Conservation (phyloP, 2,113 vertebrate species). For the Apodemus speciosus region DNA sequence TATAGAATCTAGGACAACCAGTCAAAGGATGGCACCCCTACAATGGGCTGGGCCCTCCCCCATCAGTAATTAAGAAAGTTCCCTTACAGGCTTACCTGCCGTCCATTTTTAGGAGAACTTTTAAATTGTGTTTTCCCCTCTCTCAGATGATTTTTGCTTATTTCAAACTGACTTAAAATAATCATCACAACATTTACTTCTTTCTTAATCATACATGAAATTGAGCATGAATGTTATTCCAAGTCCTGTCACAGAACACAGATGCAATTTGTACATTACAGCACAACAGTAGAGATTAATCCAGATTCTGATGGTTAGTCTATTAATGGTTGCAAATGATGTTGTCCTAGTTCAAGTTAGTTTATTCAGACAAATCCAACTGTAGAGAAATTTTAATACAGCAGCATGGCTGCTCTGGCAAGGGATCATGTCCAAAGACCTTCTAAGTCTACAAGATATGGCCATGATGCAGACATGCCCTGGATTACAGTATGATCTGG, state of each 20-base stretch:
- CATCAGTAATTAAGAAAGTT: neutral
- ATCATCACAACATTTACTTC: neutral
- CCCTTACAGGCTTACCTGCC: neutral
- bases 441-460: too few species aligned
- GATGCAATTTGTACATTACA: neutral
- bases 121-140: neutral
- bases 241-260: neutral
- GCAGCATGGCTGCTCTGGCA: too few species aligned
- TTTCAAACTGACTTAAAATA: neutral
- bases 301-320: neutral
- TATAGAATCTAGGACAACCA: too few species aligned
- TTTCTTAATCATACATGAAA: neutral
- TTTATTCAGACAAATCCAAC: neutral
- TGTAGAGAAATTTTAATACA: too few species aligned
- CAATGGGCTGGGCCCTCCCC: too few species aligned
- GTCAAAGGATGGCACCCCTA: too few species aligned
- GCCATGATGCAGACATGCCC: too few species aligned
- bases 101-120: neutral
- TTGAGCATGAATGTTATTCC: neutral
- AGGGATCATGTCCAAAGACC: too few species aligned
- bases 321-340: neutral
- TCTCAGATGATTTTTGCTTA: neutral
- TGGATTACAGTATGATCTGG: too few species aligned
- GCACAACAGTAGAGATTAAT: neutral
- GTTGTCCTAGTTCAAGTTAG: neutral